Percentiles rank a stretch among this genome's conserved stretches.
These are phyloP conservation scores for Ectobius pallidus DNA, from an alignment of 2,888 invertebrate genomes.

Conservation along the genomic window DNA sequence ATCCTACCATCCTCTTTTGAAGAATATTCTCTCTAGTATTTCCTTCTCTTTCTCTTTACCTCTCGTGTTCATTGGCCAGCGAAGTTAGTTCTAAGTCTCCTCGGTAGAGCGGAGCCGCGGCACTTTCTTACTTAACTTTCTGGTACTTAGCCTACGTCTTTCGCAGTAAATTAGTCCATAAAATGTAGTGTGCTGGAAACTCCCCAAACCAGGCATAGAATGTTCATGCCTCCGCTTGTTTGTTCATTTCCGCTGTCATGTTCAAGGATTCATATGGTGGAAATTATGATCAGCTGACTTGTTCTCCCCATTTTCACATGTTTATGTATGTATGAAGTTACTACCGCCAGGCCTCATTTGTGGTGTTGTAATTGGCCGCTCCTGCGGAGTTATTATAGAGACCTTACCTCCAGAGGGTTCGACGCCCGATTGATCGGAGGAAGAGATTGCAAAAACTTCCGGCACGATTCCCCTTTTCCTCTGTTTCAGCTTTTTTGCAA, in stretches of 20 bases:
- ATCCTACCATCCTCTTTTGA: neutral
- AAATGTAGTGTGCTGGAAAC: neutral
- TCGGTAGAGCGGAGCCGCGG: neutral
- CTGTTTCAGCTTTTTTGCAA: too few relatives aligned
- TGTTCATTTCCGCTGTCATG: neutral
- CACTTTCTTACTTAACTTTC: conserved; percentile 9
- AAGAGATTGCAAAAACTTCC: too few relatives aligned
- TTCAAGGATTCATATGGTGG: neutral
- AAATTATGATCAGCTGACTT: neutral
- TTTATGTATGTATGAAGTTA: too few relatives aligned
- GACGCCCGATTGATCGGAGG: too few relatives aligned
- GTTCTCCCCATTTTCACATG: too few relatives aligned
- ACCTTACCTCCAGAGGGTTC: too few relatives aligned
- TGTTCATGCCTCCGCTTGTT: too few relatives aligned
- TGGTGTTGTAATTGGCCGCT: too few relatives aligned
- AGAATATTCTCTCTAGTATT: neutral
- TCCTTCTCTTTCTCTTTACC: neutral
- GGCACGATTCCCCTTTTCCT: too few relatives aligned
- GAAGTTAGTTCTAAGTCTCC: neutral
- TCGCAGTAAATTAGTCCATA: conserved; percentile 16
- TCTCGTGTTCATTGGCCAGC: conserved; percentile 5
- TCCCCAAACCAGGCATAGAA: neutral
- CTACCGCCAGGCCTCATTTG: too few relatives aligned
- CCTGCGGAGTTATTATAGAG: too few relatives aligned
- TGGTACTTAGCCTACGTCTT: neutral